These are phyloP conservation scores for Pempheris klunzingeri DNA, from an alignment of 2,797 vertebrate genomes.

Conservation along the genomic window DNA sequence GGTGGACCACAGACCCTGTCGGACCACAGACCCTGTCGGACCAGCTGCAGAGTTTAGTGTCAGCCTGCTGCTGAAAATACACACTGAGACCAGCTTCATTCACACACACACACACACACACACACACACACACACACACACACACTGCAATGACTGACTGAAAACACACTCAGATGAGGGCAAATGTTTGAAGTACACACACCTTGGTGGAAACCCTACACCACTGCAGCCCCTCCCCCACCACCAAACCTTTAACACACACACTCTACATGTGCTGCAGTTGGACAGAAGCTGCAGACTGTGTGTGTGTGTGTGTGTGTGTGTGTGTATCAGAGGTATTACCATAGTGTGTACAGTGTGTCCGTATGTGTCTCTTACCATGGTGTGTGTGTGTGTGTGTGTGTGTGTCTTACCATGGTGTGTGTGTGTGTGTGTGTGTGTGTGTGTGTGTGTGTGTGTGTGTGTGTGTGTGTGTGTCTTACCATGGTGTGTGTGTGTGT, in stretches of 20 bases:
- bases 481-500: constrained; percentile 71
- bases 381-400: neutral
- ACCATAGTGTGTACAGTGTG: constrained; percentile 4
- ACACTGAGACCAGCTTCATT: neutral
- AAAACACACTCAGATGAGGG: constrained; percentile 9
- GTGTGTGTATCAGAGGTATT: too few species aligned
- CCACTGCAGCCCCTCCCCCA: constrained; percentile 45
- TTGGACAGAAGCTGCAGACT: too few species aligned
- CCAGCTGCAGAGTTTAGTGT: neutral
- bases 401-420: neutral
- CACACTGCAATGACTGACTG: neutral
- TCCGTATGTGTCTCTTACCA: neutral
- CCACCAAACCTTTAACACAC: constrained; percentile 24
- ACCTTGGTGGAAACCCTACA: constrained; percentile 48
- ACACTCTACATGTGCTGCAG: constrained; percentile 26
- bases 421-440: constrained; percentile 6
- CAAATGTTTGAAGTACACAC: constrained; percentile 30
- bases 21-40: too few species aligned
- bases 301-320: neutral
- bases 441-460: constrained; percentile 6
- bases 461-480: constrained; percentile 51
- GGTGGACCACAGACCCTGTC: too few species aligned
- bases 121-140: constrained; percentile 16
- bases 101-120: constrained; percentile 11
- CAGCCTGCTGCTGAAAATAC: neutral